Conservation (phyloP, 2,113 vertebrate genomes). For the Tyrannus savana region DNA sequence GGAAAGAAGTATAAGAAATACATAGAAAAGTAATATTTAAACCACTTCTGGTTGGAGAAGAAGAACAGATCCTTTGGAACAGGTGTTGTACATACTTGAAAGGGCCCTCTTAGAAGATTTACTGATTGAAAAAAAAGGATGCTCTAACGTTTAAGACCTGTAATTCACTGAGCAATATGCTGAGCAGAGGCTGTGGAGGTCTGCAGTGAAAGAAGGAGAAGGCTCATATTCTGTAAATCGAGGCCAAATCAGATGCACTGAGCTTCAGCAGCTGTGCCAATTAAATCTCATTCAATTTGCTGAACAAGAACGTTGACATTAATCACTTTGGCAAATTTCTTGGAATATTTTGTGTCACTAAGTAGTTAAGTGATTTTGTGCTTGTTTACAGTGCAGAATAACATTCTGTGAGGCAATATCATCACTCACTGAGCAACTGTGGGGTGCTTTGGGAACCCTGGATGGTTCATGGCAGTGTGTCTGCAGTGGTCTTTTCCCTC, state of each 20-base stretch:
- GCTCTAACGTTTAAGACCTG: not conserved
- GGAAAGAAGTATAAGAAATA: not conserved
- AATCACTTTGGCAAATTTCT: conserved; percentile 46
- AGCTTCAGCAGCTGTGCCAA: conserved; percentile 40
- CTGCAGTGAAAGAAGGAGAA: not conserved
- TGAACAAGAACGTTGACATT: conserved; percentile 7
- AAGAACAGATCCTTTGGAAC: not conserved
- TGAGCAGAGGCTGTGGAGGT: not conserved
- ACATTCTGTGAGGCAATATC: not conserved
- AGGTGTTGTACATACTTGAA: not conserved
- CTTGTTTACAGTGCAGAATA: conserved; percentile 18
- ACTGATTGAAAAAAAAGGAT: not conserved
- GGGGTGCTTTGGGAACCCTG: not conserved
- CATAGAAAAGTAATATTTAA: not conserved
- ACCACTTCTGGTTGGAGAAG: not conserved
- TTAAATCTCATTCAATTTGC: conserved; percentile 42
- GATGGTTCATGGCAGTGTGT: not conserved
- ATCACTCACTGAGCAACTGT: not conserved
- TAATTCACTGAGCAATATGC: not conserved
- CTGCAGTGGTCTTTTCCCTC: not conserved
- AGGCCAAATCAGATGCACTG: conserved; percentile 17
- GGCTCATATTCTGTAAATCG: not conserved
- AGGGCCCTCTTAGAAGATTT: not conserved
- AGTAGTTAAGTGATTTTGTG: not conserved
- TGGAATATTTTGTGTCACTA: not conserved